A percentile compares a stretch with the other conserved stretches of the same genome.
Evolutionary conservation across 1,140 invertebrate species (phyloP).

Genomic region (Drosophila tsacasi): DNA sequence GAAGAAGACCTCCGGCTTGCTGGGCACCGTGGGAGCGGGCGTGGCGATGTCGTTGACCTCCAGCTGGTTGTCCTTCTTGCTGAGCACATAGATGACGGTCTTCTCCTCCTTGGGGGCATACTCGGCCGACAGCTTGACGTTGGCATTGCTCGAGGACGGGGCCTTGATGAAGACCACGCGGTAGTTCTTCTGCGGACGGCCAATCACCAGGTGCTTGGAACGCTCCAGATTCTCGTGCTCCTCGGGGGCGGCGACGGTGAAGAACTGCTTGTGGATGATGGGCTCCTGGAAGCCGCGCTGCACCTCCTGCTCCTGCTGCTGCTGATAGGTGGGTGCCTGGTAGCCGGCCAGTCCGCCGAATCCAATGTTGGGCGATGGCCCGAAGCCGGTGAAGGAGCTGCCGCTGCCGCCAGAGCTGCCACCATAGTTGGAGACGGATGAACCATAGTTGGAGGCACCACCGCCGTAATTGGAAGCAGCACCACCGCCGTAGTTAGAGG

Average conservation of each 20-base stretch:
- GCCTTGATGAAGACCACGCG: constrained; percentile 95
- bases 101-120: constrained; percentile 90
- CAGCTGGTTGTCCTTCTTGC: constrained; percentile 89
- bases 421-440: constrained; percentile 14
- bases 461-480: not conserved
- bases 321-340: constrained; percentile 69
- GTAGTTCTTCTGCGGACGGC: constrained; percentile 91
- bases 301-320: constrained; percentile 67
- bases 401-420: constrained; percentile 12
- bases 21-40: constrained; percentile 89
- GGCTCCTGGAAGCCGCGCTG: constrained; percentile 68
- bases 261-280: constrained; percentile 80
- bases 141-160: constrained; percentile 89
- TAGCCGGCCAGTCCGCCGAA: constrained; percentile 61
- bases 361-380: constrained; percentile 63
- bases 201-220: constrained; percentile 79
- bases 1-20: constrained; percentile 91
- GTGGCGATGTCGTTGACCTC: constrained; percentile 90
- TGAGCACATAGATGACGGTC: constrained; percentile 93
- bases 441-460: constrained; percentile 10
- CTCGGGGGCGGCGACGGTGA: constrained; percentile 78
- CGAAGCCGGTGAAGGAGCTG: constrained; percentile 58
- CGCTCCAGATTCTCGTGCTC: constrained; percentile 72
- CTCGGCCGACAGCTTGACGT: constrained; percentile 77
- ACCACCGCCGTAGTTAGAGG: too few relatives aligned